Percentiles rank a stretch among this genome's conserved stretches.
Conservation (phyloP, 1,140 invertebrate species). For the Samia ricini region DNA sequence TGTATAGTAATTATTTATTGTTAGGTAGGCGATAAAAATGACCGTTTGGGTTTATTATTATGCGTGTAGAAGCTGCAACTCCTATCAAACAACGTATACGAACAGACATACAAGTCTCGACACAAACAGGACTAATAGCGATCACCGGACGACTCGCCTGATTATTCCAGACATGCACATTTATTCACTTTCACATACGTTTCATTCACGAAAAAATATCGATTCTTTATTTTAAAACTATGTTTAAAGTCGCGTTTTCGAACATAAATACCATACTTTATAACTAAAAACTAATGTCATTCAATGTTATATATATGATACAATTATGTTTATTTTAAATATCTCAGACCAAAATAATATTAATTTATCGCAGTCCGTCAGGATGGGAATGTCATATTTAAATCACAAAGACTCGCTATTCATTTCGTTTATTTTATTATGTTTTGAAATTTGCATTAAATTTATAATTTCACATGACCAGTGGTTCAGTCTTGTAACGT, state of each 20-base stretch:
- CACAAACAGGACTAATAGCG: no score
- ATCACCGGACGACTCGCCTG: no score
- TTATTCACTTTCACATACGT: no score
- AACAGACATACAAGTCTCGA: no score
- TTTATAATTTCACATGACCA: conserved; percentile 32
- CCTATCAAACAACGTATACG: no score
- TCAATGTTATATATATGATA: conserved; percentile 19
- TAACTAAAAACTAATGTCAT: conserved; percentile 32
- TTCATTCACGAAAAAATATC: not conserved
- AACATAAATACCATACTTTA: not conserved
- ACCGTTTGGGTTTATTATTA: no score
- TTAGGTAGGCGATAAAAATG: no score
- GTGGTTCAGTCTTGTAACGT: conserved; percentile 52
- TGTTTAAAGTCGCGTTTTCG: not conserved
- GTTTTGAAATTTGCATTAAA: not conserved
- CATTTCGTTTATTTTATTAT: not conserved
- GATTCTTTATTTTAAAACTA: not conserved
- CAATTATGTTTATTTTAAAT: conserved; percentile 28
- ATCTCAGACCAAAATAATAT: conserved; percentile 34
- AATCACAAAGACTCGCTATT: not conserved
- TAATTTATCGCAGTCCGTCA: conserved; percentile 17
- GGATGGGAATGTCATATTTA: conserved; percentile 29
- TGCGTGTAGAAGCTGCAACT: no score
- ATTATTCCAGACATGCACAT: no score
- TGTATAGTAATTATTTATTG: no score